A percentile compares a stretch with the other conserved stretches of the same genome.
These are phyloP conservation scores for Furcifer pardalis DNA, from an alignment of 2,797 vertebrate species.

Conservation along the genomic window DNA sequence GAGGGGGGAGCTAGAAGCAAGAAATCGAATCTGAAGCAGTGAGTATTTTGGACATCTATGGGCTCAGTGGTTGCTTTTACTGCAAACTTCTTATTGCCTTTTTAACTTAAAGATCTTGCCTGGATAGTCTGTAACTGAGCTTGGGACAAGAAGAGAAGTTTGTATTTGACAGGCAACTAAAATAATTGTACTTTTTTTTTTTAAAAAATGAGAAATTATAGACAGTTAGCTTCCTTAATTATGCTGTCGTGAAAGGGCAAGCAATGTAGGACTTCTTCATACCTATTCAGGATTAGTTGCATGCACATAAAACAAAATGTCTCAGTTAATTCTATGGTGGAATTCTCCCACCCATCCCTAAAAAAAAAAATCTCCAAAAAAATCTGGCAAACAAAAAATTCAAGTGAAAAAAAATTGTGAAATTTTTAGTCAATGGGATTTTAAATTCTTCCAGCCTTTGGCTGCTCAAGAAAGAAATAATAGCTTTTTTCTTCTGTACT, in stretches of 20 bases:
- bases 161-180: constrained; percentile 62
- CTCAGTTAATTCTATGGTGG: constrained; percentile 25
- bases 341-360: no score
- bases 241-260: constrained; percentile 60
- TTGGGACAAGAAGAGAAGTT: constrained; percentile 69
- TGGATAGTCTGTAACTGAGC: constrained; percentile 70
- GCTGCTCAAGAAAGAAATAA: not conserved
- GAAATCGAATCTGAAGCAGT: constrained; percentile 58
- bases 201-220: constrained; percentile 56
- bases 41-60: constrained; percentile 4
- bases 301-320: constrained; percentile 56
- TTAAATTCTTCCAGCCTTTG: constrained; percentile 43
- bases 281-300: constrained; percentile 41
- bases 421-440: constrained; percentile 40
- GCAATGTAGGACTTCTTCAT: constrained; percentile 44
- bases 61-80: constrained; percentile 5
- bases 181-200: constrained; percentile 61
- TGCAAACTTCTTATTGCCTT: constrained; percentile 76
- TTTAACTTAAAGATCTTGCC: constrained; percentile 80
- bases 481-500: not conserved
- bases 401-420: constrained; percentile 16
- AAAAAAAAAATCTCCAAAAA: constrained; percentile 14
- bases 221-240: constrained; percentile 69
- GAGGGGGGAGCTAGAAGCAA: constrained; percentile 17
- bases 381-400: not conserved